phyloP scores from a whole-genome alignment of 2,797 vertebrate species.

The Parotocinclus haroldoi region DNA sequence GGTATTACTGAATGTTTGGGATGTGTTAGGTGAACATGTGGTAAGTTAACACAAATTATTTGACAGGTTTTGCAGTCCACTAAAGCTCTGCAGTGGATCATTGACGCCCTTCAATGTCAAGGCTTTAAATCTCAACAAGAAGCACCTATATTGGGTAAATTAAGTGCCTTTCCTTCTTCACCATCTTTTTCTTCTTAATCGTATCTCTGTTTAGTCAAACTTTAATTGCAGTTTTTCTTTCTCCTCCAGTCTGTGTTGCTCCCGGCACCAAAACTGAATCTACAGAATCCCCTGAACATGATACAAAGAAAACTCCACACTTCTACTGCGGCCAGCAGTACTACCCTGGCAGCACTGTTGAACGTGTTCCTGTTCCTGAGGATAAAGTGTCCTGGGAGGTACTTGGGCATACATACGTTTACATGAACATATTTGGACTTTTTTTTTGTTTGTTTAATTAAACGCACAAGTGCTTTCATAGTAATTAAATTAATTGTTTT shows the following conservation, averaged over 20 bases:
- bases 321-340: conserved; percentile 75
- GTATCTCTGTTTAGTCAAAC: no score
- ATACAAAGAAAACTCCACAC: conserved; percentile 55
- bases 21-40: no score
- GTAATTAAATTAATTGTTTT: not conserved
- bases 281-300: conserved; percentile 40
- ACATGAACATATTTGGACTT: not conserved
- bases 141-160: conserved; percentile 68
- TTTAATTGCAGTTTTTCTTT: not conserved
- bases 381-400: conserved; percentile 97
- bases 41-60: not conserved
- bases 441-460: not conserved
- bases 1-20: no score
- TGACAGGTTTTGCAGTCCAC: conserved; percentile 74
- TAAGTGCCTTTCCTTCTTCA: not conserved
- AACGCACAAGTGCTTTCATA: not conserved
- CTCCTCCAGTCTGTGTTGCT: conserved; percentile 25
- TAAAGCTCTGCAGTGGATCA: conserved; percentile 82
- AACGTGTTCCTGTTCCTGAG: conserved; percentile 88
- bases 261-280: conserved; percentile 34
- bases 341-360: conserved; percentile 71
- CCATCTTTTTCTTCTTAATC: no score
- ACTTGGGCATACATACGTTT: conserved; percentile 27
- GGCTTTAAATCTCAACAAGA: conserved; percentile 65
- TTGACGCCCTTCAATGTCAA: conserved; percentile 71